phyloP scores from a whole-genome alignment of 1,140 invertebrate species.

The Chironomus striatipennis region DNA sequence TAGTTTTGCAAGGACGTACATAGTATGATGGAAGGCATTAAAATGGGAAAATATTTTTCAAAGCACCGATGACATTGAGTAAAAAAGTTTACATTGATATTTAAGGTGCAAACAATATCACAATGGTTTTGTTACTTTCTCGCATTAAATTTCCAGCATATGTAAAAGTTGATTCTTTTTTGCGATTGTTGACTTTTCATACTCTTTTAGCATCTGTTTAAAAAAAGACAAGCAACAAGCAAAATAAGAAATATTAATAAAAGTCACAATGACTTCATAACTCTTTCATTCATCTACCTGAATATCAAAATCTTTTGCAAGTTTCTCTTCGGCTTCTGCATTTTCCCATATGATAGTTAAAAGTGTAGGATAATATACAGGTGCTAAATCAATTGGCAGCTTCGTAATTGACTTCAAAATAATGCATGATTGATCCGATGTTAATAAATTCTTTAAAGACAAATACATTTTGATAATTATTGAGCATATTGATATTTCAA shows the following conservation, averaged over 20 bases:
- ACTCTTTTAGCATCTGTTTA: constrained; percentile 55
- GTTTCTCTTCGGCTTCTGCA: constrained; percentile 32
- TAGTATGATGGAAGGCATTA: no score
- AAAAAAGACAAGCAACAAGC: constrained; percentile 28
- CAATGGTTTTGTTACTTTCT: no score
- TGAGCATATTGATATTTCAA: background rate
- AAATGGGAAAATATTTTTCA: no score
- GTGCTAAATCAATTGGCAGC: constrained; percentile 46
- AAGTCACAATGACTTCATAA: no score
- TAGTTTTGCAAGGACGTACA: no score
- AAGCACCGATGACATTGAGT: no score
- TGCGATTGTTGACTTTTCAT: constrained; percentile 51
- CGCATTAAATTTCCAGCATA: constrained; percentile 35
- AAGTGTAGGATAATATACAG: constrained; percentile 78
- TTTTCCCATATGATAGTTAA: constrained; percentile 47
- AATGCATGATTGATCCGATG: constrained; percentile 34
- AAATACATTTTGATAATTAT: constrained; percentile 1
- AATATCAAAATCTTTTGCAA: constrained; percentile 36
- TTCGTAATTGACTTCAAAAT: constrained; percentile 38
- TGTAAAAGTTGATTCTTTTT: constrained; percentile 49
- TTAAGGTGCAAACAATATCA: no score
- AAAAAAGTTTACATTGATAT: no score
- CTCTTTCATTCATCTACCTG: constrained; percentile 29
- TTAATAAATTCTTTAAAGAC: constrained; percentile 31
- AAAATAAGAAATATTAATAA: background rate